phyloP scores from a whole-genome alignment of 2,888 invertebrate species.

The Harpalus rufipes region DNA sequence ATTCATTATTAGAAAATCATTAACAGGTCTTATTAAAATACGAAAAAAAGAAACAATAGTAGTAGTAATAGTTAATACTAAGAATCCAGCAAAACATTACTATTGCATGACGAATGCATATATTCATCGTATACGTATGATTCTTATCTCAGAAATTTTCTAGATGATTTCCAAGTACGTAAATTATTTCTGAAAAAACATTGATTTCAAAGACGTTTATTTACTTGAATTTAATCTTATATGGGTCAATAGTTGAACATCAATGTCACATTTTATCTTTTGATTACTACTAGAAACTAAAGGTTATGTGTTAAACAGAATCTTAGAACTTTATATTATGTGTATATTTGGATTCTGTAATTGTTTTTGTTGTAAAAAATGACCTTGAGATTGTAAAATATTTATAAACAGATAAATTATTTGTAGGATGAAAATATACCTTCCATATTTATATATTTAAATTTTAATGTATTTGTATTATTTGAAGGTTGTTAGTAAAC shows the following conservation, averaged over 20 bases:
- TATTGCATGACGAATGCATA: background rate
- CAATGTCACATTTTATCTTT: constrained; percentile 19
- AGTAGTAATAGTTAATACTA: too few species aligned
- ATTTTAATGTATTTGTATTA: background rate
- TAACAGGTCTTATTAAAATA: too few species aligned
- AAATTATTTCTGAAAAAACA: constrained; percentile 7
- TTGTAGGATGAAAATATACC: background rate
- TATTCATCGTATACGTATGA: background rate
- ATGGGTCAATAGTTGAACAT: constrained; percentile 12
- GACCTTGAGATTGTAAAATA: background rate
- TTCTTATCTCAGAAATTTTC: constrained; percentile 9
- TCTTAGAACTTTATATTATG: background rate
- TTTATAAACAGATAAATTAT: background rate
- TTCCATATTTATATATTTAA: background rate
- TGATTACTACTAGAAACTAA: background rate
- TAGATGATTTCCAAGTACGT: constrained; percentile 7
- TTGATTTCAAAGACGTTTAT: background rate
- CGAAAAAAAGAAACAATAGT: too few species aligned
- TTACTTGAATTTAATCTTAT: constrained; percentile 6
- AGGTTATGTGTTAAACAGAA: background rate
- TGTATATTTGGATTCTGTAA: background rate
- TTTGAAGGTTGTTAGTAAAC: too few species aligned
- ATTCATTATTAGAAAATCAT: too few species aligned
- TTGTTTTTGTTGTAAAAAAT: background rate
- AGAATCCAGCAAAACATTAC: background rate